A percentile compares a stretch with the other conserved stretches of the same genome.
Conservation (phyloP, 2,113 vertebrate genomes). For the Aspidoscelis tigris region DNA sequence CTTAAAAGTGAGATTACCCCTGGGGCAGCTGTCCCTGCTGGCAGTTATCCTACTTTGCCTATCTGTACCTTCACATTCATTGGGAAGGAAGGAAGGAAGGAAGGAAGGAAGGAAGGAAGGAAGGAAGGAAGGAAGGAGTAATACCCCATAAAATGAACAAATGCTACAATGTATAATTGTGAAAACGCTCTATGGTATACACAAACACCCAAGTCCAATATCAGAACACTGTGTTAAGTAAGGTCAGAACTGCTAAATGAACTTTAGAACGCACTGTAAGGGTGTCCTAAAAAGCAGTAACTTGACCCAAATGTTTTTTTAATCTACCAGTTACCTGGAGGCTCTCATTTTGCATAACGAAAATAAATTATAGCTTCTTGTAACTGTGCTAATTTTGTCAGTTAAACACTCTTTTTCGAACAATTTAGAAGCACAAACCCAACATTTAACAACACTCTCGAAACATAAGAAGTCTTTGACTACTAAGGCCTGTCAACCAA, state of each 20-base stretch:
- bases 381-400: constrained; percentile 59
- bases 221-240: background rate
- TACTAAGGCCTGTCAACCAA: constrained; percentile 74
- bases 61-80: too few species aligned
- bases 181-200: background rate
- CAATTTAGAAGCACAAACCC: constrained; percentile 58
- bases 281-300: constrained; percentile 30
- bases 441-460: constrained; percentile 67
- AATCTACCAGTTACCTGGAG: background rate
- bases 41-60: too few species aligned
- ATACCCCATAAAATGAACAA: too few species aligned
- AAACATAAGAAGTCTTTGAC: constrained; percentile 72
- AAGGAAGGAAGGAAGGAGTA: too few species aligned
- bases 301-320: constrained; percentile 13
- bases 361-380: constrained; percentile 50
- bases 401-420: constrained; percentile 65
- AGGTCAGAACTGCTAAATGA: background rate
- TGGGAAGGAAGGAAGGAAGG: too few species aligned
- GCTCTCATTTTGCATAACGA: constrained; percentile 41
- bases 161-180: too few species aligned
- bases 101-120: too few species aligned
- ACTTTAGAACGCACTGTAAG: constrained; percentile 13
- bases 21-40: too few species aligned
- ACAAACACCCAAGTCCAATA: background rate
- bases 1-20: too few species aligned